Evolutionary conservation across 1,140 invertebrate species (phyloP).

Genomic region (Apis florea): DNA sequence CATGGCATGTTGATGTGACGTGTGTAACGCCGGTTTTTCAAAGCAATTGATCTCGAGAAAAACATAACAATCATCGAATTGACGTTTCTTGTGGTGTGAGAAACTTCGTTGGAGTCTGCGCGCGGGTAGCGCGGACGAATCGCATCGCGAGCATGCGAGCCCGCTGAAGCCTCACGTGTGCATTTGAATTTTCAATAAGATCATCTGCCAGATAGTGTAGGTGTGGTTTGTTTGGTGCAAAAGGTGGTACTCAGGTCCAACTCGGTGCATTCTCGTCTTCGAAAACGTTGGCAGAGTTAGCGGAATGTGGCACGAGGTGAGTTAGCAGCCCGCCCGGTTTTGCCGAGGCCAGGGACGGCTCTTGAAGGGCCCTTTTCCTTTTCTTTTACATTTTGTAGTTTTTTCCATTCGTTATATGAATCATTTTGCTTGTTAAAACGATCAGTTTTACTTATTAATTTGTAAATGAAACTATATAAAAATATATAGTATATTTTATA

Average conservation of each 20-base stretch:
- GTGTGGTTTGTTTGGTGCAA: slow-evolving; percentile 31
- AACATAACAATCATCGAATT: slow-evolving; percentile 24
- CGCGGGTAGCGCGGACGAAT: slow-evolving; percentile 45
- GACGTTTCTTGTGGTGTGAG: slow-evolving; percentile 35
- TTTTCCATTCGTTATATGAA: background rate
- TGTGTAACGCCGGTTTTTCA: slow-evolving; percentile 7
- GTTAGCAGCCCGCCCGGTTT: slow-evolving; percentile 71
- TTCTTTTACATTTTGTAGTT: slow-evolving; percentile 14
- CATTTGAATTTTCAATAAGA: slow-evolving; percentile 59
- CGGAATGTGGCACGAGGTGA: slow-evolving; percentile 78
- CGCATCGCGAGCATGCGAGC: slow-evolving; percentile 48
- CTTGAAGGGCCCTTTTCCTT: slow-evolving; percentile 56
- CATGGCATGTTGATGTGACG: too few relatives aligned
- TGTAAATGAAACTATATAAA: background rate
- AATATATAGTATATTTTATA: background rate
- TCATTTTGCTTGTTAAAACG: too few relatives aligned
- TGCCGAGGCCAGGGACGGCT: slow-evolving; percentile 65
- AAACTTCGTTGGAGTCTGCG: slow-evolving; percentile 44
- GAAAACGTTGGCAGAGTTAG: slow-evolving; percentile 58
- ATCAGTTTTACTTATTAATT: background rate
- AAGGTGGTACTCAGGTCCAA: slow-evolving; percentile 27
- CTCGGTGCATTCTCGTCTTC: slow-evolving; percentile 45
- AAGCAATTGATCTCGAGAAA: background rate
- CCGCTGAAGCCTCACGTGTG: slow-evolving; percentile 55
- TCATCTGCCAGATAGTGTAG: slow-evolving; percentile 37